A percentile compares a stretch with the other conserved stretches of the same genome.
These are phyloP conservation scores for Andrena flavipes DNA, from an alignment of 2,888 invertebrate species.

Conservation along the genomic window DNA sequence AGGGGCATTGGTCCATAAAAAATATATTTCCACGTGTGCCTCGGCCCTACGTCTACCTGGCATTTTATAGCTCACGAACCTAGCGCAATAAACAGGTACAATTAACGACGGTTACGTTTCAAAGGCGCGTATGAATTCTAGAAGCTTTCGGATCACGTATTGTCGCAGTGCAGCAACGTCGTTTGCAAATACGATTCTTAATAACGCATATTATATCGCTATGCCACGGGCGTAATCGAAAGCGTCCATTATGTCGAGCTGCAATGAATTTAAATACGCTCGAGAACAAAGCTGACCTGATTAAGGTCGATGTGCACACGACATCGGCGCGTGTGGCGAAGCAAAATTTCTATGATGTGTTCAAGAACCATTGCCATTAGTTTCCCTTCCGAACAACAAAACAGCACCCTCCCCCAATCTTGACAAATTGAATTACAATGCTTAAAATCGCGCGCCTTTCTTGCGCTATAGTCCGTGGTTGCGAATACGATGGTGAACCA, in stretches of 20 bases:
- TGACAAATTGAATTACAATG: not conserved
- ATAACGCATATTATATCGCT: conserved; percentile 22
- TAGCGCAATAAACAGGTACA: conserved; percentile 12
- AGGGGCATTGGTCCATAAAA: not conserved
- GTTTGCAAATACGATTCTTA: conserved; percentile 47
- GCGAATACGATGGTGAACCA: conserved; percentile 4
- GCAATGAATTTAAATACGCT: conserved; percentile 35
- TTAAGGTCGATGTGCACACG: conserved; percentile 23
- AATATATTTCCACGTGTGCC: not conserved
- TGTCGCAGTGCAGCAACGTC: conserved; percentile 46
- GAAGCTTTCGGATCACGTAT: conserved; percentile 40
- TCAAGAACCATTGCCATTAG: not conserved
- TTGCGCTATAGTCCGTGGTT: not conserved
- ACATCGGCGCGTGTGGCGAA: not conserved
- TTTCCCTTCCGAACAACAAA: not conserved
- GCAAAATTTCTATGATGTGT: not conserved
- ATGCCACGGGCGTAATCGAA: conserved; percentile 16
- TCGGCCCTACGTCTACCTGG: not conserved
- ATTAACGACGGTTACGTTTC: conserved; percentile 25
- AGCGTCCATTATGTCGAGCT: conserved; percentile 28
- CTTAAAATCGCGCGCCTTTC: not conserved
- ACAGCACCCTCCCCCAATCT: not conserved
- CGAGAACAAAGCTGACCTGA: conserved; percentile 23
- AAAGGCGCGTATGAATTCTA: conserved; percentile 19
- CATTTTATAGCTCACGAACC: not conserved